Conservation (phyloP, 1,140 invertebrate species). For the Ridgeia piscesae region DNA sequence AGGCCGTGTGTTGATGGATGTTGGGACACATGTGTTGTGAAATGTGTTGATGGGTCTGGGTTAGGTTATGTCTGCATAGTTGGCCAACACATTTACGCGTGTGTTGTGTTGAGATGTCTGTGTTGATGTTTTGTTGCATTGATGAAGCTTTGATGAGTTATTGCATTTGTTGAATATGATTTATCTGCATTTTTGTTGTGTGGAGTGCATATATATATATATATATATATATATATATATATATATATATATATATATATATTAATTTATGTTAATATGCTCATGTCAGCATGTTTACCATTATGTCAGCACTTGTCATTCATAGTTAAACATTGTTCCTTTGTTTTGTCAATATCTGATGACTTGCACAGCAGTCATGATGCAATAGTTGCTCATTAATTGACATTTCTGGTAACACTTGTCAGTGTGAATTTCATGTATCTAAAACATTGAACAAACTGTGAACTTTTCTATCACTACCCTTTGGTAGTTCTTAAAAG, state of each 20-base stretch:
- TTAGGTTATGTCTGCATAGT: neutral
- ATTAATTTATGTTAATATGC: no score
- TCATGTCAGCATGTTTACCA: neutral
- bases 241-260: no score
- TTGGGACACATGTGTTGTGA: neutral
- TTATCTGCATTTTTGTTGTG: neutral
- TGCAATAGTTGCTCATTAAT: no score
- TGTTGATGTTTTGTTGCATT: slow-evolving; percentile 9
- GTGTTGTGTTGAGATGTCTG: neutral
- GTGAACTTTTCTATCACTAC: neutral
- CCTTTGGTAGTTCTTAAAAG: neutral
- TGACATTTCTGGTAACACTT: no score
- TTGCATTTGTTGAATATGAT: neutral
- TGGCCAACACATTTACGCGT: neutral
- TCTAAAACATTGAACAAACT: neutral
- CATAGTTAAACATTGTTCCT: neutral
- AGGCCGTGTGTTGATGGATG: neutral
- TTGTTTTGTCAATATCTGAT: neutral
- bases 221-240: neutral
- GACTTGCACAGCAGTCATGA: no score
- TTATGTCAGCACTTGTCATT: neutral
- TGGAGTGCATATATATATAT: neutral
- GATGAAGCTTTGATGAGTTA: neutral
- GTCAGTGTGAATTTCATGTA: no score
- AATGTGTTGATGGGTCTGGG: neutral